phyloP scores from a whole-genome alignment of 2,113 vertebrate species.

The Arvicanthis niloticus region DNA sequence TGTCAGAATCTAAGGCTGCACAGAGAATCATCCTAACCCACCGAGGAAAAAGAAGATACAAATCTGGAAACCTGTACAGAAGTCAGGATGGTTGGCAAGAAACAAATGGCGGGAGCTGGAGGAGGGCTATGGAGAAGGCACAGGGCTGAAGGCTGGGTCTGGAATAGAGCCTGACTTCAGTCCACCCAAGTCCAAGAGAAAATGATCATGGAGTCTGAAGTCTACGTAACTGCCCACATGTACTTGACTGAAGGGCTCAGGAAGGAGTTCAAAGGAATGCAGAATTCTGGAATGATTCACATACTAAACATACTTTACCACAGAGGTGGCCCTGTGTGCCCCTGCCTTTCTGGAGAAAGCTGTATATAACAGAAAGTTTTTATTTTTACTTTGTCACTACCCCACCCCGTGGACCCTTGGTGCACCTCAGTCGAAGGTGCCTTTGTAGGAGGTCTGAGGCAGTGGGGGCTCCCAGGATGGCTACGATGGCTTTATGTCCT shows the following conservation, averaged over 20 bases:
- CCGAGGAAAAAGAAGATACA: too few relatives aligned
- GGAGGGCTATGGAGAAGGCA: rapidly evolving
- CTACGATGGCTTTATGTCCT: rapidly evolving
- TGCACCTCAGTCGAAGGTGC: neutral
- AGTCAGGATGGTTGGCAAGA: too few relatives aligned
- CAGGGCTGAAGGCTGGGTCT: neutral
- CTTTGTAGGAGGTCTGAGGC: neutral
- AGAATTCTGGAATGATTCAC: neutral
- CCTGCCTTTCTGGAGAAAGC: conserved; percentile 21
- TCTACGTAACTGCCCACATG: rapidly evolving
- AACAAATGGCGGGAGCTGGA: neutral
- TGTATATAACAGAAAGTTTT: neutral
- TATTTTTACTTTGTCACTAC: neutral
- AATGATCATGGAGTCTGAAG: neutral
- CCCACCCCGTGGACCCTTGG: neutral
- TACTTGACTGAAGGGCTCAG: rapidly evolving
- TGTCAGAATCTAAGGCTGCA: rapidly evolving
- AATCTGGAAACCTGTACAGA: too few relatives aligned
- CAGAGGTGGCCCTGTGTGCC: too few relatives aligned
- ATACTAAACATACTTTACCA: neutral
- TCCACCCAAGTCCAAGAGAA: rapidly evolving
- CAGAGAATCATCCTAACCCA: neutral
- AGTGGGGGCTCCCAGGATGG: neutral
- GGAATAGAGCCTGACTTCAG: rapidly evolving
- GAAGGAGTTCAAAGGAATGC: neutral